phyloP scores from a whole-genome alignment of 1,140 invertebrate genomes.

The Cydia strobilella region DNA sequence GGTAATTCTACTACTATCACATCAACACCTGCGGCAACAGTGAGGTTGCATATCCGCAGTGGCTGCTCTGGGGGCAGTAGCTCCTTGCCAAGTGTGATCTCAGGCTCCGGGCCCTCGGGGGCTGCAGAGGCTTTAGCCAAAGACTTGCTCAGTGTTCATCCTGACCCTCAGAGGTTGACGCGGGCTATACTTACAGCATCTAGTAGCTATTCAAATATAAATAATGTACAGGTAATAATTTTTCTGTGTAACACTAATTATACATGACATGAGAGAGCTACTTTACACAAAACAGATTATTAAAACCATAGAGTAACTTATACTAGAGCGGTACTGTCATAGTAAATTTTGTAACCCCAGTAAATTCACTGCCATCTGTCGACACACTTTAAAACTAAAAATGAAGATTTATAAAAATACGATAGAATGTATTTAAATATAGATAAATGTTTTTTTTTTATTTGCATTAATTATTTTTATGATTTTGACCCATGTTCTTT shows the following conservation, averaged over 20 bases:
- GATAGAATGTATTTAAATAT: too few species aligned
- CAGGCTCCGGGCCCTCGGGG: conserved; percentile 60
- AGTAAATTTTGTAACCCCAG: too few species aligned
- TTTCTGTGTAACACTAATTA: background rate
- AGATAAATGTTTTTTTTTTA: too few species aligned
- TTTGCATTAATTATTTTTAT: too few species aligned
- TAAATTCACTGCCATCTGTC: too few species aligned
- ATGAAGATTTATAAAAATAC: too few species aligned
- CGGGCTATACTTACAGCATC: conserved; percentile 67
- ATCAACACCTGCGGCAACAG: conserved; percentile 53
- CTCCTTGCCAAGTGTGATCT: conserved; percentile 55
- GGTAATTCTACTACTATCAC: conserved; percentile 70
- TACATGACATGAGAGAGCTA: too few species aligned
- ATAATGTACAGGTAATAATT: conserved; percentile 65
- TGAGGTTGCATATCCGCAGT: conserved; percentile 58
- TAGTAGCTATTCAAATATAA: conserved; percentile 68
- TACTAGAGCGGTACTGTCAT: too few species aligned
- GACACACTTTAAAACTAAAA: too few species aligned
- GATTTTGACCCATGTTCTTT: too few species aligned
- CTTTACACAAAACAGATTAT: too few species aligned
- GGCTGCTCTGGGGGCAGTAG: conserved; percentile 66
- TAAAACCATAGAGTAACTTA: too few species aligned
- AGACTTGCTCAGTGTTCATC: conserved; percentile 61
- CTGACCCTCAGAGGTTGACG: conserved; percentile 66
- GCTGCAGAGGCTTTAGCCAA: conserved; percentile 63